These are phyloP conservation scores for Pseudomyrmex gracilis DNA, from an alignment of 1,140 invertebrate species.

Conservation along the genomic window DNA sequence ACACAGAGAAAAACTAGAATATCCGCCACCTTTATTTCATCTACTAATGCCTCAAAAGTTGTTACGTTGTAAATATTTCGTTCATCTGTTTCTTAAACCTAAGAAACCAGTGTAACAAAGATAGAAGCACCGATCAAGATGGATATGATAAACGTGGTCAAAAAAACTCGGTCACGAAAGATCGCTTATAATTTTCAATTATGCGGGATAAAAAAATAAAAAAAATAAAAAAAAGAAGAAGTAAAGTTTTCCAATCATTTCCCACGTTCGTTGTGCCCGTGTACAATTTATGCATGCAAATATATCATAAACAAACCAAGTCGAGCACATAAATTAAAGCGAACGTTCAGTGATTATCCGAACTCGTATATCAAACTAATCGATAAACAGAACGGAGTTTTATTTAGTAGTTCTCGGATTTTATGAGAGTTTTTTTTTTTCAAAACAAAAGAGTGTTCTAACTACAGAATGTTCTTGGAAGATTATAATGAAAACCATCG, in stretches of 20 bases:
- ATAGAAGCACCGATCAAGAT: neutral
- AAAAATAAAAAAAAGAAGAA: neutral
- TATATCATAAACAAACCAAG: neutral
- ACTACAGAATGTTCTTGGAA: neutral
- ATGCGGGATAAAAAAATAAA: neutral
- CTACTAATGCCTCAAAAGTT: neutral
- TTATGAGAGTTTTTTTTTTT: neutral
- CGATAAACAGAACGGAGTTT: neutral
- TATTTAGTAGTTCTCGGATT: slow-evolving; percentile 6
- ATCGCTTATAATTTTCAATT: neutral
- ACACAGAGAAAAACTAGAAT: slow-evolving; percentile 6
- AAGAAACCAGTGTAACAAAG: neutral
- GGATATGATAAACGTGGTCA: neutral
- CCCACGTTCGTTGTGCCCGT: neutral
- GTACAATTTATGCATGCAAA: neutral
- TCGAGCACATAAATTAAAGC: neutral
- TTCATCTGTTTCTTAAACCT: neutral
- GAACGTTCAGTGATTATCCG: neutral
- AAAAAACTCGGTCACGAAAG: neutral
- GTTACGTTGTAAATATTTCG: neutral
- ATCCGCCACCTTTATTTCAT: neutral
- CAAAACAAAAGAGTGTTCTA: slow-evolving; percentile 18
- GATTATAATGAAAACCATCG: neutral
- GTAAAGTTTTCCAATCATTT: slow-evolving; percentile 11
- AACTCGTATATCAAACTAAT: neutral